phyloP scores from a whole-genome alignment of 2,888 invertebrate genomes.

The Miltochrista miniata region DNA sequence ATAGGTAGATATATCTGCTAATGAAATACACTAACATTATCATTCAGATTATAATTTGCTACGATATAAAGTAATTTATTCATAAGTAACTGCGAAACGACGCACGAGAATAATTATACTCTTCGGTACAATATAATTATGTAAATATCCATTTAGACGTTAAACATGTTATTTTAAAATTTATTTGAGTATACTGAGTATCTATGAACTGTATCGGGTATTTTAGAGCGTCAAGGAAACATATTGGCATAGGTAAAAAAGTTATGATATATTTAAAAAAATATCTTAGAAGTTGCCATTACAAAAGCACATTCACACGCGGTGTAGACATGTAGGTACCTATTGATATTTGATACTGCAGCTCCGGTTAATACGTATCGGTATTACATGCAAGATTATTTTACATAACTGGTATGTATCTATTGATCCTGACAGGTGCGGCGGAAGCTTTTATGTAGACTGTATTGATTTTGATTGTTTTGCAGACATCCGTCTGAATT shows the following conservation, averaged over 20 bases:
- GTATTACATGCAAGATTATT: constrained; percentile 72
- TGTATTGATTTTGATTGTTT: background rate
- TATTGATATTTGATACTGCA: constrained; percentile 47
- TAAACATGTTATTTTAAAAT: too few relatives aligned
- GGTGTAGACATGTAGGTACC: constrained; percentile 19
- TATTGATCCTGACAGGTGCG: constrained; percentile 9
- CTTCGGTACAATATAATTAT: too few relatives aligned
- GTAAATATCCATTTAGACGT: too few relatives aligned
- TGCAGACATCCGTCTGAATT: background rate
- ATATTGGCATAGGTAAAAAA: too few relatives aligned
- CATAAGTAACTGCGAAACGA: too few relatives aligned
- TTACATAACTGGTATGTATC: constrained; percentile 51
- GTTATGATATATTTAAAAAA: background rate
- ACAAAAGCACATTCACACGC: constrained; percentile 53
- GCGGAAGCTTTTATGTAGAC: constrained; percentile 4
- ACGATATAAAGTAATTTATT: too few relatives aligned
- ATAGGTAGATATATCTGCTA: too few relatives aligned
- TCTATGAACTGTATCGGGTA: background rate
- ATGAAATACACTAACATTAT: too few relatives aligned
- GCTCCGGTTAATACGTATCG: constrained; percentile 65
- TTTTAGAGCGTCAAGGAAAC: background rate
- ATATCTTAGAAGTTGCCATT: background rate
- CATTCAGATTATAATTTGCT: too few relatives aligned
- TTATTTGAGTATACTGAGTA: too few relatives aligned
- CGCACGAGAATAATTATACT: too few relatives aligned